Base-by-base conservation (phyloP, 1,140 invertebrate species). In the Marisa cornuarietis region DNA sequence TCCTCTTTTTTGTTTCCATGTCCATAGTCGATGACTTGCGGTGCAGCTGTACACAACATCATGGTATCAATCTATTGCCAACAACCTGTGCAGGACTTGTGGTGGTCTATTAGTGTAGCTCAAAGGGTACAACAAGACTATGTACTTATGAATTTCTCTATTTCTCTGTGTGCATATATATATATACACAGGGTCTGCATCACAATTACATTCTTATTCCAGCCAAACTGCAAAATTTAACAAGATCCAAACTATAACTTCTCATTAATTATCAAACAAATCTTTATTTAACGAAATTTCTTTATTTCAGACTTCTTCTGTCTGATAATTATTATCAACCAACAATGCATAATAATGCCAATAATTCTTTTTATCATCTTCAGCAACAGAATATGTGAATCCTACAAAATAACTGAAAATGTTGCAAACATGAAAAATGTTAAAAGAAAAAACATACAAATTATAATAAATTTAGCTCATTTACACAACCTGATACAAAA, bases 1-100 rank as follows among this genome's bases (percentile, higher is more conserved):
- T 79, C 81, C 61, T 84, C 81, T 24, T 80, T 58, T 24, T 80
- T 71, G 61, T 82, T 80, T 58, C 87, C 85, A 81, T 88, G 87
- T 9, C 83, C 87, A 79, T 88, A 88, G 49, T 88, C 87, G 76
- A 88, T 87, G 0, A 88, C 85, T 69, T 84, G 82, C n/a, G 82
- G 80, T 66, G 85, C 83, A 10, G 83, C 82, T 71, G 79, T 68
- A 81, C 74, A 83, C 9, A 52, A 65, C 11, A 18, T 9, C 1
- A 18, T 4, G 11, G 54, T 58, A 18, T 58, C 54, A 58, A 58
- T 58, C 54, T 9, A 6, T 58, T 58, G 54, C 54, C 16, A 58
- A 58, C 4, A 58, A 58, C 11, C 16, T 11, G 16, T 58, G 54
- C 54, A 14, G 16, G 8, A 58, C 54, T 58, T 18, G 31, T 42